These are phyloP conservation scores for Phaonia tiefii DNA, from an alignment of 2,888 invertebrate genomes.

Conservation along the genomic window DNA sequence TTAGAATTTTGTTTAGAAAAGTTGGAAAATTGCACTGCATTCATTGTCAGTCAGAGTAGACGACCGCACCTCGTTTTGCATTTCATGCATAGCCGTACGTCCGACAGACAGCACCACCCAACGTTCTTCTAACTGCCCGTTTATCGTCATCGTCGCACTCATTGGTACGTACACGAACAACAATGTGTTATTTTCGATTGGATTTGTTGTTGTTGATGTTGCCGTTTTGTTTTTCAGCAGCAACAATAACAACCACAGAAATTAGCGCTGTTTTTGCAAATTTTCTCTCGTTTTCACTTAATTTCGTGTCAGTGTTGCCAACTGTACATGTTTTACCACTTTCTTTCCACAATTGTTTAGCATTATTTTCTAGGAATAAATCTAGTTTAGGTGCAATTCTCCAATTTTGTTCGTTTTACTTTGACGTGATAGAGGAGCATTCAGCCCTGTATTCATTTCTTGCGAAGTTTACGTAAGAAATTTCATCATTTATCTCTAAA, in stretches of 20 bases:
- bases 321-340: not conserved
- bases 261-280: conserved; percentile 26
- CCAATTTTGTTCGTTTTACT: too few relatives aligned
- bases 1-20: conserved; percentile 31
- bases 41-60: conserved; percentile 9
- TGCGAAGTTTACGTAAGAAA: too few relatives aligned
- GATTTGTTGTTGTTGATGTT: conserved; percentile 28
- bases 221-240: not conserved
- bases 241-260: not conserved
- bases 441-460: too few relatives aligned
- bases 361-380: too few relatives aligned
- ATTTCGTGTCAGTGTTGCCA: conserved; percentile 18
- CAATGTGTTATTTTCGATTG: conserved; percentile 20
- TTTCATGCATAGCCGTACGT: conserved; percentile 25
- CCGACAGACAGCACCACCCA: conserved; percentile 11
- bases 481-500: too few relatives aligned
- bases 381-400: too few relatives aligned
- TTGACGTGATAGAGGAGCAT: too few relatives aligned
- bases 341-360: too few relatives aligned
- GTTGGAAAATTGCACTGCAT: conserved; percentile 20
- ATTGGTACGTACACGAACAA: not conserved
- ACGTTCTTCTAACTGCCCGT: too few relatives aligned
- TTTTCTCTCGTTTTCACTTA: conserved; percentile 53
- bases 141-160: too few relatives aligned
- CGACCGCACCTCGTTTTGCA: conserved; percentile 65